A percentile compares a stretch with the other conserved stretches of the same genome.
These are phyloP conservation scores for Aplodontia rufa DNA, from an alignment of 2,113 vertebrate genomes.

Conservation along the genomic window DNA sequence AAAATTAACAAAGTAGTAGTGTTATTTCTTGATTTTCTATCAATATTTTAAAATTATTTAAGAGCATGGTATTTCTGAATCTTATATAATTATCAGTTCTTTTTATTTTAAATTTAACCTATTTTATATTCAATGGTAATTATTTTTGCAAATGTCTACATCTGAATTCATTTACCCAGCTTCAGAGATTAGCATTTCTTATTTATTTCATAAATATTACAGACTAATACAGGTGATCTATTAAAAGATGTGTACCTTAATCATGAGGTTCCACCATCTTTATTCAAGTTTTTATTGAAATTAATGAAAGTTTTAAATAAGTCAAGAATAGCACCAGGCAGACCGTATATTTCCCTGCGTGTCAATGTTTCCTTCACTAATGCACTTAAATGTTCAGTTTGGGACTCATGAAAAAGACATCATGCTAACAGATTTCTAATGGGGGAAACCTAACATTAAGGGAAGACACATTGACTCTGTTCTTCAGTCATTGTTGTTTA, in stretches of 20 bases:
- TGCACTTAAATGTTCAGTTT: background rate
- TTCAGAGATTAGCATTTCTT: conserved; percentile 22
- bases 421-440: background rate
- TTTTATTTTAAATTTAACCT: conserved; percentile 52
- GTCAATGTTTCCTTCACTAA: background rate
- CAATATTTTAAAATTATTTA: conserved; percentile 37
- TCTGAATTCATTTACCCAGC: conserved; percentile 38
- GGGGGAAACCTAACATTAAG: background rate
- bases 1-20: conserved; percentile 7
- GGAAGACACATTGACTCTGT: background rate
- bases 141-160: conserved; percentile 36
- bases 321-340: background rate
- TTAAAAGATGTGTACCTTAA: background rate
- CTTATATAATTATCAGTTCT: conserved; percentile 5
- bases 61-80: conserved; percentile 4
- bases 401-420: background rate
- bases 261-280: background rate
- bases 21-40: background rate
- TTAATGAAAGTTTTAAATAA: background rate
- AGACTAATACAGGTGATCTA: background rate
- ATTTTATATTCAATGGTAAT: conserved; percentile 25
- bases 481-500: background rate
- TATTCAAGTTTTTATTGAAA: conserved; percentile 9
- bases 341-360: background rate
- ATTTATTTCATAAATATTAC: background rate